A percentile compares a stretch with the other conserved stretches of the same genome.
Conservation (phyloP, 2,888 invertebrate species). For the Ennomos erosarius region DNA sequence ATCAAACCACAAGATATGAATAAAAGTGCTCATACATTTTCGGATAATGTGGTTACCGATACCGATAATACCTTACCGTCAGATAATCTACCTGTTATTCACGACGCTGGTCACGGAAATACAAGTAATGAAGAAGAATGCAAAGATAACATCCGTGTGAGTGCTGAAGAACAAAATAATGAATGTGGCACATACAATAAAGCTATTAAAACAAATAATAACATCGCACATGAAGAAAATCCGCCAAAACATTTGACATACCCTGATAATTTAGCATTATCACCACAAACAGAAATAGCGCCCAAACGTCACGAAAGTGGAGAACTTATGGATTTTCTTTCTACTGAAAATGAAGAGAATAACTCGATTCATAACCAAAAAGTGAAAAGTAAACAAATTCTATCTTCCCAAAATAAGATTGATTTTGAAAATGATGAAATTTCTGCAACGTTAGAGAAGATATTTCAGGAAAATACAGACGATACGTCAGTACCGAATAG, state of each 20-base stretch:
- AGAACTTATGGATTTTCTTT: conserved; percentile 6
- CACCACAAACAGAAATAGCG: background rate
- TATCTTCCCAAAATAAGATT: conserved; percentile 22
- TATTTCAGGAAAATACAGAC: conserved; percentile 23
- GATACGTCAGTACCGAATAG: background rate
- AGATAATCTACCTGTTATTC: conserved; percentile 6
- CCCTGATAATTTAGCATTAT: background rate
- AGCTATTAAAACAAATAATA: background rate
- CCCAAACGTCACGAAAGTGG: background rate
- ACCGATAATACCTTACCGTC: background rate
- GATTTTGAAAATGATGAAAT: conserved; percentile 24
- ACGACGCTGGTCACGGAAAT: background rate
- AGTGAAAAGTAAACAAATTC: background rate
- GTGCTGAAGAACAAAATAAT: conserved; percentile 1
- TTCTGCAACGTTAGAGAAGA: conserved; percentile 26
- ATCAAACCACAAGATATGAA: background rate
- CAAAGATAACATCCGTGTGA: background rate
- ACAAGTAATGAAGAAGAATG: background rate
- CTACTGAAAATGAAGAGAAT: conserved; percentile 1
- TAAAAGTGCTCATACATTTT: background rate
- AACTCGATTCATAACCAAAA: background rate
- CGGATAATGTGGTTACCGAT: background rate
- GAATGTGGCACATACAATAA: background rate
- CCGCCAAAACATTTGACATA: background rate
- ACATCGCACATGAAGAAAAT: background rate